Percentiles rank a stretch among this genome's conserved stretches.
Evolutionary conservation across 1,140 invertebrate genomes (phyloP).

Genomic region (Scylla paramamosain): DNA sequence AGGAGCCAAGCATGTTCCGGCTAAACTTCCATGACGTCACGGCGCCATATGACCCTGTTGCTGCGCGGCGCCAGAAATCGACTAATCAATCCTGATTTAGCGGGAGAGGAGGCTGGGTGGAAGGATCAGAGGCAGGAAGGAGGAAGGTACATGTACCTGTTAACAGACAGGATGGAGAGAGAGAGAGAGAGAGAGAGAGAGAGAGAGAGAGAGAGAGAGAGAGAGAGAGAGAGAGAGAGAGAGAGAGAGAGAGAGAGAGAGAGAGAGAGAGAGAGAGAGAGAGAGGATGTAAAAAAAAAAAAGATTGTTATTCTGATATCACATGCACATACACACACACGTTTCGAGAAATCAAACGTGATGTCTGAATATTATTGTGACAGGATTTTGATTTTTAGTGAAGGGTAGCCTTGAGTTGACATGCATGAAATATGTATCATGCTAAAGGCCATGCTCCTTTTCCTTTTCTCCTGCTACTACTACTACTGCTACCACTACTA

Average conservation of each 20-base stretch:
- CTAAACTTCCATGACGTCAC: too few species aligned
- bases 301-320: neutral
- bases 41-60: too few species aligned
- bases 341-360: neutral
- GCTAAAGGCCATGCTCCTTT: neutral
- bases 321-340: neutral
- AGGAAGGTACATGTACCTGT: neutral
- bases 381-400: too few species aligned
- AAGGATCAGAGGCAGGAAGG: neutral
- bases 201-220: conserved; percentile 36
- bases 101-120: neutral
- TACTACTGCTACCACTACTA: conserved; percentile 31
- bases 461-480: neutral
- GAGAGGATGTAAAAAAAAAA: neutral
- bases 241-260: conserved; percentile 46
- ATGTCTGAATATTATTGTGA: too few species aligned
- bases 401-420: too few species aligned
- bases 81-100: neutral
- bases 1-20: too few species aligned
- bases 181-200: conserved; percentile 49
- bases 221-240: conserved; percentile 49
- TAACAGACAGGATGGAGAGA: neutral
- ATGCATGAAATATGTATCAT: neutral
- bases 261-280: conserved; percentile 53
- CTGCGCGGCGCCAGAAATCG: too few species aligned